phyloP scores from a whole-genome alignment of 1,140 invertebrate genomes.

The Lepeophtheirus salmonis region DNA sequence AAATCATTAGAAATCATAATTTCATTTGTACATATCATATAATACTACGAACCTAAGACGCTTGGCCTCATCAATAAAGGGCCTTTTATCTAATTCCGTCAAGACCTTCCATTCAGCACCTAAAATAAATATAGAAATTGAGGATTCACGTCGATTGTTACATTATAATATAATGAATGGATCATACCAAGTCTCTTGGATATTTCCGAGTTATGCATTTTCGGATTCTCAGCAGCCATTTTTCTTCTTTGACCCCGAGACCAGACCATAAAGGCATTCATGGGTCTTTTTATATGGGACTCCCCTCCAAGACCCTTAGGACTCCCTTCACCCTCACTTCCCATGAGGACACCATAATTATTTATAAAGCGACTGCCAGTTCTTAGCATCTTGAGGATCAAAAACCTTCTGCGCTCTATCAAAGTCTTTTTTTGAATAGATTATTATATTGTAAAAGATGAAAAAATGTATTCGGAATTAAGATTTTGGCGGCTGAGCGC shows the following conservation, averaged over 20 bases:
- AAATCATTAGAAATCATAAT: background rate
- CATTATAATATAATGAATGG: no score
- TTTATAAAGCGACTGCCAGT: no score
- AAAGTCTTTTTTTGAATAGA: no score
- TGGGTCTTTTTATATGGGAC: constrained; percentile 41
- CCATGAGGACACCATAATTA: background rate
- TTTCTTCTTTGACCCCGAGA: constrained; percentile 79
- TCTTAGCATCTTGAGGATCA: no score
- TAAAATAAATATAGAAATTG: no score
- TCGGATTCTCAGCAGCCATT: constrained; percentile 98
- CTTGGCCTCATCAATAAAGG: constrained; percentile 45
- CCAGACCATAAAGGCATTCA: constrained; percentile 53
- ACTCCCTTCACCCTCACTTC: background rate
- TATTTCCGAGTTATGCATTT: no score
- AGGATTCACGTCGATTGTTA: no score
- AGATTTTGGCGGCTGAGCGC: no score
- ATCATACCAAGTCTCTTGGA: constrained; percentile 43
- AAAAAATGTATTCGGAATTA: no score
- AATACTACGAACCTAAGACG: constrained; percentile 28
- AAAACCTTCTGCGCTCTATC: no score
- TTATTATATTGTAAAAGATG: no score
- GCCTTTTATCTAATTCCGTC: constrained; percentile 37
- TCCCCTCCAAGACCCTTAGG: background rate
- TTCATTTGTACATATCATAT: no score
- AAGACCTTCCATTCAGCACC: constrained; percentile 41